Conservation (phyloP, 2,113 vertebrate genomes). For the Dascyllus trimaculatus region DNA sequence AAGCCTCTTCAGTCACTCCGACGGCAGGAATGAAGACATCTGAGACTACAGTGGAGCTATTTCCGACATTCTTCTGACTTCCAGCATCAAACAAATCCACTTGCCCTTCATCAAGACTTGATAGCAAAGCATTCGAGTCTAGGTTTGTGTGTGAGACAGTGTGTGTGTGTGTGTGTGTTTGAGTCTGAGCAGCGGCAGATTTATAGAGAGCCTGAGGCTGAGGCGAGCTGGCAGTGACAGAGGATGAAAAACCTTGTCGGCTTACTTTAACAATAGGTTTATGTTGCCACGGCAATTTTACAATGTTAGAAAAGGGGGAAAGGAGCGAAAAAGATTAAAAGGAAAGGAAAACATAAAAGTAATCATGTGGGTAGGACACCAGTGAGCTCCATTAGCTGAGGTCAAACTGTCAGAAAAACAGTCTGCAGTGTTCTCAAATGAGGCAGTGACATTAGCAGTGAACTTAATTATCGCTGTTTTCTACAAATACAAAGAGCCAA, state of each 20-base stretch:
- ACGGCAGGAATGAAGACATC: slow-evolving; percentile 6
- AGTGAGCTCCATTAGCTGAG: background rate
- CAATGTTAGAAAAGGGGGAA: background rate
- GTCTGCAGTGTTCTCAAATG: background rate
- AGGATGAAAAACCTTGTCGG: slow-evolving; percentile 1
- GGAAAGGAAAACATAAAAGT: background rate
- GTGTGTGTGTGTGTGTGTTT: slow-evolving; percentile 5
- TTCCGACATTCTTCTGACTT: slow-evolving; percentile 60
- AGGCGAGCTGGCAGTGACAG: slow-evolving; percentile 1
- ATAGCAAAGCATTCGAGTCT: background rate
- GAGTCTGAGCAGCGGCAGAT: slow-evolving; percentile 7
- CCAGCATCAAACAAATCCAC: slow-evolving; percentile 51
- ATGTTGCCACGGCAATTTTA: background rate
- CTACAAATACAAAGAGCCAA: no score
- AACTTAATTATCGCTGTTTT: slow-evolving; percentile 31
- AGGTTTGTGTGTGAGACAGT: background rate
- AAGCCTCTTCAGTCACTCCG: slow-evolving; percentile 37
- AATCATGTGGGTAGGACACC: background rate
- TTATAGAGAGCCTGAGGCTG: slow-evolving; percentile 1
- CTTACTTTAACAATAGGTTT: background rate
- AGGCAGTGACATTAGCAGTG: slow-evolving; percentile 22
- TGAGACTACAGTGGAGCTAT: slow-evolving; percentile 20
- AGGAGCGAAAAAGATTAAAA: background rate
- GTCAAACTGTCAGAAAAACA: background rate
- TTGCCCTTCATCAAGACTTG: slow-evolving; percentile 29